These are phyloP conservation scores for Bucco capensis DNA, from an alignment of 2,113 vertebrate species.

Conservation along the genomic window DNA sequence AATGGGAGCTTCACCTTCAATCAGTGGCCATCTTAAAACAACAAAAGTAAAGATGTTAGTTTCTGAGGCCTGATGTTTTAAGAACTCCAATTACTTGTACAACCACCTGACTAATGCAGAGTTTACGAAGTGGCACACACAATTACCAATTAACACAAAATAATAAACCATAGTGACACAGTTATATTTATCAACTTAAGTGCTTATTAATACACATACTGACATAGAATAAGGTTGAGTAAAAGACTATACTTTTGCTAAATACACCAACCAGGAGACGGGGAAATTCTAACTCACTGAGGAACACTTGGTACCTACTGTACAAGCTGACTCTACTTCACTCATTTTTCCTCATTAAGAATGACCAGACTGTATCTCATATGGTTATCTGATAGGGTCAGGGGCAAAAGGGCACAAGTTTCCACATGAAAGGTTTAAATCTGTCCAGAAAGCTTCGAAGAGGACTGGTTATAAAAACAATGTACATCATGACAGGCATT, in stretches of 20 bases:
- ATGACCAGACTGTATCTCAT: neutral
- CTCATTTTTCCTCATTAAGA: neutral
- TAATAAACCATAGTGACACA: neutral
- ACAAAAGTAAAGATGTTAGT: neutral
- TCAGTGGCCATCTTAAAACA: neutral
- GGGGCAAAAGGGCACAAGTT: neutral
- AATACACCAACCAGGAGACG: fast-evolving
- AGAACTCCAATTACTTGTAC: neutral
- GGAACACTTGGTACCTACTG: neutral
- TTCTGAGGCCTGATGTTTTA: neutral
- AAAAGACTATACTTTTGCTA: neutral
- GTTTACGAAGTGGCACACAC: neutral
- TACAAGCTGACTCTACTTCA: neutral
- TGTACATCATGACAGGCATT: neutral
- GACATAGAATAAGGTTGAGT: neutral
- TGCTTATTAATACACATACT: neutral
- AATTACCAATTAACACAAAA: neutral
- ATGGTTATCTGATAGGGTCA: neutral
- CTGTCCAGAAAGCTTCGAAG: neutral
- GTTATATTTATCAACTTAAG: neutral
- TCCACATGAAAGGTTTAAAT: neutral
- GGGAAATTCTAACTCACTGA: neutral
- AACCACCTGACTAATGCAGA: neutral
- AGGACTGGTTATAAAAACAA: neutral
- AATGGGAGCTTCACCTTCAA: neutral